Evolutionary conservation across 1,140 invertebrate species (phyloP), one percentile per base, ranked within the genome.

Genomic region (Hycleus cichorii): DNA sequence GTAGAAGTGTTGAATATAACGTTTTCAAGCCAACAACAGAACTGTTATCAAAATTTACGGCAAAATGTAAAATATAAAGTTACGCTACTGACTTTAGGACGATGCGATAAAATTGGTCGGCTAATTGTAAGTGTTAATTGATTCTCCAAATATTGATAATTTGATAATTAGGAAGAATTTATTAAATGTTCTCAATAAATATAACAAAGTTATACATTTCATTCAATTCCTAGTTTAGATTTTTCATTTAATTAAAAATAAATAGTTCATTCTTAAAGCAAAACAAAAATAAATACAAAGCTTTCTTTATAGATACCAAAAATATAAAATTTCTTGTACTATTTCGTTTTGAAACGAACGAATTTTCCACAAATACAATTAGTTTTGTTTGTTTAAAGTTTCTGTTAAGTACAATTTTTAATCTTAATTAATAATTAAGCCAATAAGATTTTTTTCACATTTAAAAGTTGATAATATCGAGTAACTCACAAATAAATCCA

Each of bases 291-390:
- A 59, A 56, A 58, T 51, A 58, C 49, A 63, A 60, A 42, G 39
- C 46, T 59, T 59, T 57, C 32, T 32, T 32, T 32, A 7, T 32
- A 32, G 32, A 49, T 59, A 60, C 58, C 58, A 60, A 63, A 32
- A 63, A 63, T 63, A 63, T 60, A 62, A 65, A 62, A 65, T 58
- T 64, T 59, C 60, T 65, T 65, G 63, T 65, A 65, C 63, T 62
- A 58, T 62, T 57, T 61, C 44, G 54, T 57, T 55, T 5, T 50
- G 46, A 59, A 57, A 53, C 44, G 39, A 57, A 59, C 42, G 27
- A 44, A 51, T 50, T 50, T 56, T 49, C 39, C 45, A 55, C 47
- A 54, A 61, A 58, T 39, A 32, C 7, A 32, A 18, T 18, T 18
- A 18, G 18, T 18, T 18, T 18, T 32, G 7, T 32, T 7, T 32